Evolutionary conservation across 2,113 vertebrate genomes (phyloP).

Genomic region (Siphamia tubifer): DNA sequence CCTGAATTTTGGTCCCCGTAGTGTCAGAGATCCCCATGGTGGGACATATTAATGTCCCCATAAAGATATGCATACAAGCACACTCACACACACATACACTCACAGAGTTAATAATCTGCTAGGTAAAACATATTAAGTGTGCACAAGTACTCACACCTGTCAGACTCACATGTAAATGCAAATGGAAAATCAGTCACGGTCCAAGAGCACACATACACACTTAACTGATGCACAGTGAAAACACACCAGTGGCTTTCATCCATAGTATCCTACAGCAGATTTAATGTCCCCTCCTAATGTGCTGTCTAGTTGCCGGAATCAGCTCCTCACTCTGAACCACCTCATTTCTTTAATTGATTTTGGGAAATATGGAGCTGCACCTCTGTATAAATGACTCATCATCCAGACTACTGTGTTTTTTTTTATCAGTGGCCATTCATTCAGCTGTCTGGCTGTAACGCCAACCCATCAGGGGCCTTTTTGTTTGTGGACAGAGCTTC

Average conservation of each 20-base stretch:
- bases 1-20: too few relatives aligned
- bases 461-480: background rate
- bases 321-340: background rate
- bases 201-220: background rate
- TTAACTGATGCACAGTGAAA: background rate
- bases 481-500: slow-evolving; percentile 6
- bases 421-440: slow-evolving; percentile 6
- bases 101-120: slow-evolving; percentile 31
- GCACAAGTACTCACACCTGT: slow-evolving; percentile 26
- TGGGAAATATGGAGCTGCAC: background rate
- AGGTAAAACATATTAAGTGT: slow-evolving; percentile 37
- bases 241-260: background rate
- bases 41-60: too few relatives aligned
- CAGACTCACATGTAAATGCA: slow-evolving; percentile 4
- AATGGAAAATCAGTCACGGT: background rate
- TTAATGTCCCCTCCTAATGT: background rate
- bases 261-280: background rate
- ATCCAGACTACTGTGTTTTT: background rate
- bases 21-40: too few relatives aligned
- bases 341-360: slow-evolving; percentile 18
- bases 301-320: background rate
- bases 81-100: background rate
- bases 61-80: too few relatives aligned
- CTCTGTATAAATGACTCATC: background rate
- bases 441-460: slow-evolving; percentile 6